Evolutionary conservation across 2,888 invertebrate species (phyloP).

Genomic region (Pelosia muscerda): DNA sequence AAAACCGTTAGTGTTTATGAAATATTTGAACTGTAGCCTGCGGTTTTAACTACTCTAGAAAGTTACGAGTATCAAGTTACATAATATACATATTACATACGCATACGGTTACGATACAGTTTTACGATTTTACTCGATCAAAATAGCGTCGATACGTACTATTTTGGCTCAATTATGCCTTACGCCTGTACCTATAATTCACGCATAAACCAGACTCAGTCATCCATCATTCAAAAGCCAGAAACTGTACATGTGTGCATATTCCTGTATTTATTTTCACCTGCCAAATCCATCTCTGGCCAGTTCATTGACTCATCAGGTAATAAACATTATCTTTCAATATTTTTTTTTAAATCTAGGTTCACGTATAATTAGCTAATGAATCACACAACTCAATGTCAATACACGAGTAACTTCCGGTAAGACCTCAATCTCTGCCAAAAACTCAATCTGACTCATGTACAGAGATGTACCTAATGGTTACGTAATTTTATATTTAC

Average conservation of each 20-base stretch:
- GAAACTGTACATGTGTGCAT: neutral
- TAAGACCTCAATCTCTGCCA: conserved; percentile 37
- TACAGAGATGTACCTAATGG: conserved; percentile 7
- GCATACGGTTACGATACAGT: no score
- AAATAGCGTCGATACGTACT: no score
- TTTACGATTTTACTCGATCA: no score
- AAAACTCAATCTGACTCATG: conserved; percentile 41
- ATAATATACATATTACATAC: no score
- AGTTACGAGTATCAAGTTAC: no score
- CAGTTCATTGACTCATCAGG: conserved; percentile 41
- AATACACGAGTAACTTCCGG: conserved; percentile 30
- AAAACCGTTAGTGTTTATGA: no score
- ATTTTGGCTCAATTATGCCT: no score
- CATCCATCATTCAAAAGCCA: no score
- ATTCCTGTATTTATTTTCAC: neutral
- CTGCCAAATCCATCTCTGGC: conserved; percentile 4
- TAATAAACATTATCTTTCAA: conserved; percentile 24
- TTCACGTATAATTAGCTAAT: conserved; percentile 37
- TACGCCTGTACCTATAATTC: no score
- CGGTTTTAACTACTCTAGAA: no score
- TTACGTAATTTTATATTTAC: conserved; percentile 21
- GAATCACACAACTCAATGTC: conserved; percentile 50
- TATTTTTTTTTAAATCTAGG: conserved; percentile 18
- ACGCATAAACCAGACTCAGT: no score
- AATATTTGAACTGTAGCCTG: no score